Percentiles rank a stretch among this genome's conserved stretches.
Evolutionary conservation across 2,797 vertebrate species (phyloP).

Genomic region (Schizopygopsis malacanthus): DNA sequence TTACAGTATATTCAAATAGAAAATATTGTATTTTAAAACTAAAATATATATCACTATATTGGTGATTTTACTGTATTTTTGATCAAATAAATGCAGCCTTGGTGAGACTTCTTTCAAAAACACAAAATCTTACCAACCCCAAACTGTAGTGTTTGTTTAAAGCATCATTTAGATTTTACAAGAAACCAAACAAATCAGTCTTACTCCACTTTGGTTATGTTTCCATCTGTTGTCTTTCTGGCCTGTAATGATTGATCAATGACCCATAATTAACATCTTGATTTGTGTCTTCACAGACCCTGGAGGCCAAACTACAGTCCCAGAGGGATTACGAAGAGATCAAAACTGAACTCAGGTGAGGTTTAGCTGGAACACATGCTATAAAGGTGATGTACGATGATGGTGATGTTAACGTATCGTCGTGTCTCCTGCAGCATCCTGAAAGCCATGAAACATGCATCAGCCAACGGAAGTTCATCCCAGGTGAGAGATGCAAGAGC

Average conservation of each 20-base stretch:
- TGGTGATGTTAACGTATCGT: neutral
- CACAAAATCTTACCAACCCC: neutral
- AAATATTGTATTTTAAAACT: neutral
- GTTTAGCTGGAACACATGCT: neutral
- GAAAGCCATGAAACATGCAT: conserved; percentile 94
- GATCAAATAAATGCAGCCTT: neutral
- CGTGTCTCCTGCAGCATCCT: conserved; percentile 82
- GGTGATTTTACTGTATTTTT: neutral
- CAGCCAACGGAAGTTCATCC: conserved; percentile 85
- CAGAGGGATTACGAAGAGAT: conserved; percentile 98
- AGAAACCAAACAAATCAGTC: neutral
- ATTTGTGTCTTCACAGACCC: conserved; percentile 78
- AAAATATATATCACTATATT: neutral
- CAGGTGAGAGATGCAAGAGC: conserved; percentile 80
- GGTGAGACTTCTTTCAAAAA: neutral
- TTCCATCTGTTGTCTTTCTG: neutral
- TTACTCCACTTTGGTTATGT: neutral
- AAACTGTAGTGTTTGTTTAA: neutral
- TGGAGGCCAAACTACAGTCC: conserved; percentile 93
- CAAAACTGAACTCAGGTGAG: conserved; percentile 97
- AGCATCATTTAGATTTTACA: neutral
- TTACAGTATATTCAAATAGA: neutral
- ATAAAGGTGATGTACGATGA: neutral
- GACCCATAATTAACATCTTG: neutral
- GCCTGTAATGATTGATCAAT: neutral